Percentiles rank a stretch among this genome's conserved stretches.
Evolutionary conservation across 2,888 invertebrate species (phyloP).

Genomic region (Aquatica leii): DNA sequence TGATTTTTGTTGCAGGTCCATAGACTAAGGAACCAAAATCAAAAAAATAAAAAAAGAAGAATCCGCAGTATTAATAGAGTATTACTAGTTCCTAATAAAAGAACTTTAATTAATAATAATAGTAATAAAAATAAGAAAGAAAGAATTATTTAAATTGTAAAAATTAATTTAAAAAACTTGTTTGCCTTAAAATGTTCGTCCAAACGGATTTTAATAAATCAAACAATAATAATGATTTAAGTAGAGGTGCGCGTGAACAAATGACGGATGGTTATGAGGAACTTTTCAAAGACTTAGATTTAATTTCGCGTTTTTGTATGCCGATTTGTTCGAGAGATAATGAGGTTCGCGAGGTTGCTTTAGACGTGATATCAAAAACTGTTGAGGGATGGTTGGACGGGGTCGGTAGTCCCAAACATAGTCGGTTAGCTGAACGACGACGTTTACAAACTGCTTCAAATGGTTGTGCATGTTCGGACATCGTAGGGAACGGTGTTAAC

Average conservation of each 20-base stretch:
- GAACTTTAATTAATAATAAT: conserved; percentile 22
- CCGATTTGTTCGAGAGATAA: conserved; percentile 65
- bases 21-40: conserved; percentile 30
- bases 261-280: conserved; percentile 47
- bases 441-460: conserved; percentile 57
- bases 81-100: conserved; percentile 51
- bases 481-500: conserved; percentile 58
- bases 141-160: conserved; percentile 2
- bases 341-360: conserved; percentile 62
- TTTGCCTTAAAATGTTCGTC: conserved; percentile 55
- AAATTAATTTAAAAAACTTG: conserved; percentile 19
- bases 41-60: conserved; percentile 17
- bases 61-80: conserved; percentile 52
- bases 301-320: conserved; percentile 63
- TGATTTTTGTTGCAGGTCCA: conserved; percentile 30
- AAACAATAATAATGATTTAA: conserved; percentile 55
- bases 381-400: conserved; percentile 66
- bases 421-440: conserved; percentile 54
- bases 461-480: conserved; percentile 59
- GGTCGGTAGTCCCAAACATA: conserved; percentile 62
- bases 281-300: conserved; percentile 59
- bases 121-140: neutral
- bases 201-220: conserved; percentile 57
- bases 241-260: conserved; percentile 40
- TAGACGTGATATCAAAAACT: conserved; percentile 63